Percentiles rank a stretch among this genome's conserved stretches.
Conservation (phyloP, 1,140 invertebrate genomes). For the Drosophila leontia region DNA sequence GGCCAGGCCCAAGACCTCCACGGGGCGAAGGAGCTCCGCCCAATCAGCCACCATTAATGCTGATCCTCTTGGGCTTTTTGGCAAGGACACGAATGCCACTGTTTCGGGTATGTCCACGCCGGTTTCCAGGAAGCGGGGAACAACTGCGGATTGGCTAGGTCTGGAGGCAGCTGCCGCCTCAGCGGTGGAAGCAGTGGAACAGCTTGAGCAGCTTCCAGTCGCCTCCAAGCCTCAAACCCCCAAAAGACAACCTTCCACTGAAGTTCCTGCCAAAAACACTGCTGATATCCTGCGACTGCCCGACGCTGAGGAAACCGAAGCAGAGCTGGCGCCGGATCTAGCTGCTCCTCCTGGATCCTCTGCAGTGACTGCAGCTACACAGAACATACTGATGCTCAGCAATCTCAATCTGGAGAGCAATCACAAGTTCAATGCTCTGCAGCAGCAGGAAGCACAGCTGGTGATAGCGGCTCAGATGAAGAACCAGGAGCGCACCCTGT, state of each 20-base stretch:
- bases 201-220: neutral
- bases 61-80: conserved; percentile 77
- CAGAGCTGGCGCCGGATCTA: conserved; percentile 11
- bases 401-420: conserved; percentile 81
- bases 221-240: neutral
- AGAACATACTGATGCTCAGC: conserved; percentile 70
- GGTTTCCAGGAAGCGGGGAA: conserved; percentile 62
- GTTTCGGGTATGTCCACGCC: conserved; percentile 73
- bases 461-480: conserved; percentile 86
- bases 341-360: neutral
- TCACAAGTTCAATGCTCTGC: conserved; percentile 83
- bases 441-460: conserved; percentile 86
- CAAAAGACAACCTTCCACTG: conserved; percentile 4
- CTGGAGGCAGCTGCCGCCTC: conserved; percentile 36
- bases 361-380: conserved; percentile 31
- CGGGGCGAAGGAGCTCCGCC: conserved; percentile 70
- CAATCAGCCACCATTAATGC: conserved; percentile 58
- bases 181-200: conserved; percentile 22
- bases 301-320: conserved; percentile 35
- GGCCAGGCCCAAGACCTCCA: conserved; percentile 72
- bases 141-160: conserved; percentile 81
- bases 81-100: conserved; percentile 59
- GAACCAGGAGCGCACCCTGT: conserved; percentile 85
- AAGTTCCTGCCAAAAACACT: neutral
- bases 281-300: conserved; percentile 35